Base-by-base conservation (phyloP, 2,113 vertebrate species). In the Datnioides undecimradiatus region DNA sequence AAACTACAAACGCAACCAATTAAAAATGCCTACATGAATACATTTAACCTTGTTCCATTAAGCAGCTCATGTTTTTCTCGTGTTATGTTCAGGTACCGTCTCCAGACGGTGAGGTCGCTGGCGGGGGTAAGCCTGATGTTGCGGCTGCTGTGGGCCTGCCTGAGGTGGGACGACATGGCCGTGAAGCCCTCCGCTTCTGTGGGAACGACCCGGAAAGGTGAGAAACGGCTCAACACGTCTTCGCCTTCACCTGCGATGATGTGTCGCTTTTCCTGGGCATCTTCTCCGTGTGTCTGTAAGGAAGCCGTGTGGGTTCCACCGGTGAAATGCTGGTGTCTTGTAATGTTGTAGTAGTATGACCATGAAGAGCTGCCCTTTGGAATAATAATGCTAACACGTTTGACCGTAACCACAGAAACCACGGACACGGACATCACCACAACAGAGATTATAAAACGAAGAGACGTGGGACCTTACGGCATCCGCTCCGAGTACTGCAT, bases 401-500 rank as follows among this genome's bases (percentile, higher is more conserved):
- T 57, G 2, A 41, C 79, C 48, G 1, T 21, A 1, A 9, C 90
- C 84, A 58, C 85, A 99, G 98, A 99, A 96, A 99, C 98, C 27
- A 95, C 97, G 0, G 98, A 99, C 80, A 99, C 96, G 0, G 97
- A 99, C 90, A 96, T 99, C 91, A 99, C 94, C 72, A 99, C 98
- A 27, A 99, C 97, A 27, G 98, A 99, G 94, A 99, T 99, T 65
- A 99, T 99, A 79, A 99, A 97, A 65, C 92, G 98, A 31, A 94
- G 97, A 91, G 98, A 99, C 38, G 96, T 97, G 55, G 97, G 97
- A 38, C 97, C 97, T 0, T 98, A 97, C 0, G 98, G 97, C 71
- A 98, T 99, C 91, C 96, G 97, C 27, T 99, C 98, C 16, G 98
- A 99, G 67, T 99, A 99, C 88, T 99, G 98, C 90, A 96, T 99